Percentiles rank a stretch among this genome's conserved stretches.
Evolutionary conservation across 1,140 invertebrate species (phyloP).

Genomic region (Caerostris extrusa): DNA sequence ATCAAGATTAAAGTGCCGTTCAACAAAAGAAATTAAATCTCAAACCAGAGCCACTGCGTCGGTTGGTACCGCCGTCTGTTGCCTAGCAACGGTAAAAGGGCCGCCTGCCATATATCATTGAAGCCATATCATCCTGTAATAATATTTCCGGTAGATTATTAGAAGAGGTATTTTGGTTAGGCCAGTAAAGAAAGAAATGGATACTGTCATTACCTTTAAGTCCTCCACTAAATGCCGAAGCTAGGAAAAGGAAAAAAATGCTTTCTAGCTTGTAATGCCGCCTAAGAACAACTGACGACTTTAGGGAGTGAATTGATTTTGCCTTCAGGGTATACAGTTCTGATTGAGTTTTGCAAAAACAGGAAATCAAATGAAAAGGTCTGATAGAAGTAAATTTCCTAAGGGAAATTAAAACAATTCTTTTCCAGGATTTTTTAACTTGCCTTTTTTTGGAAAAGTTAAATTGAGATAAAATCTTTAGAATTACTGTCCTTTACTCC

Average conservation of each 20-base stretch:
- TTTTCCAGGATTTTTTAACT: not conserved
- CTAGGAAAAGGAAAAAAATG: too few relatives aligned
- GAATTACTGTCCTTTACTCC: not conserved
- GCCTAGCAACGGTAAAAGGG: slow-evolving; percentile 61
- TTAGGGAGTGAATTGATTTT: not conserved
- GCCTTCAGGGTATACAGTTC: not conserved
- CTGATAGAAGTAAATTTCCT: not conserved
- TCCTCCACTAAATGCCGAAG: not conserved
- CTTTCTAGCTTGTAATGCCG: too few relatives aligned
- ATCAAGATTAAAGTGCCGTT: slow-evolving; percentile 70
- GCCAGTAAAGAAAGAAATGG: not conserved
- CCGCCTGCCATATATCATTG: slow-evolving; percentile 56
- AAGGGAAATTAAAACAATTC: not conserved
- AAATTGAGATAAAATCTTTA: too few relatives aligned
- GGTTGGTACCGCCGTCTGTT: slow-evolving; percentile 61
- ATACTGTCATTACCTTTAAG: slow-evolving; percentile 25
- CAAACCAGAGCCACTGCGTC: slow-evolving; percentile 48
- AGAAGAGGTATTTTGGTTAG: slow-evolving; percentile 15
- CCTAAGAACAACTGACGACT: not conserved
- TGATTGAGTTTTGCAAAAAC: not conserved
- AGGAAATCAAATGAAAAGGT: not conserved
- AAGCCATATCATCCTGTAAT: slow-evolving; percentile 59
- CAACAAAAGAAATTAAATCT: slow-evolving; percentile 74
- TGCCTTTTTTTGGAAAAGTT: too few relatives aligned
- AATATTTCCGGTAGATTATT: slow-evolving; percentile 65